These are phyloP conservation scores for Leguminivora glycinivorella DNA, from an alignment of 1,140 invertebrate species.

Conservation along the genomic window DNA sequence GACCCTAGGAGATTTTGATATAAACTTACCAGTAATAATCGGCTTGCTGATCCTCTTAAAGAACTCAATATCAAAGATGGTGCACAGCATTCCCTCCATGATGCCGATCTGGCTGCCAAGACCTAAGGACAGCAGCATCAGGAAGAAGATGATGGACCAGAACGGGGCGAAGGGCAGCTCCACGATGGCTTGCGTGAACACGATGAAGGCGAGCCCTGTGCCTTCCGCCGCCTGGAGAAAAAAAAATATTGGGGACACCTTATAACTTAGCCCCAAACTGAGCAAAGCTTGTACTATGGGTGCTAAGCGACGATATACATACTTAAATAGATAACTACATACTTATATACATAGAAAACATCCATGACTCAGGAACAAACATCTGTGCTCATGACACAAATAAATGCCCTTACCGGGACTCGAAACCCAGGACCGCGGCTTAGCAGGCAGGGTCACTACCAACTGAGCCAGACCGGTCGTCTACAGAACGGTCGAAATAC, in stretches of 20 bases:
- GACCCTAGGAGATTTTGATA: neutral
- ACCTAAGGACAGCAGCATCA: conserved; percentile 94
- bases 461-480: no score
- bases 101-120: conserved; percentile 95
- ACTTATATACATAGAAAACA: no score
- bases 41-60: conserved; percentile 93
- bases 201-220: conserved; percentile 94
- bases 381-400: no score
- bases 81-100: conserved; percentile 95
- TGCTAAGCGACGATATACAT: no score
- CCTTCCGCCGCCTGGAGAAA: conserved; percentile 91
- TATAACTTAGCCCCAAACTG: no score
- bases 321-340: no score
- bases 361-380: neutral
- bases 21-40: conserved; percentile 86
- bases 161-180: conserved; percentile 93
- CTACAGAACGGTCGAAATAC: no score
- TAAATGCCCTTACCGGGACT: no score
- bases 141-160: conserved; percentile 95
- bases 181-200: conserved; percentile 95
- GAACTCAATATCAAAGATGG: conserved; percentile 94
- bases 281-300: no score
- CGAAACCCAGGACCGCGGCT: no score
- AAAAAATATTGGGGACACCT: no score
- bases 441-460: no score